phyloP scores from a whole-genome alignment of 2,113 vertebrate genomes.

The Jaculus jaculus region DNA sequence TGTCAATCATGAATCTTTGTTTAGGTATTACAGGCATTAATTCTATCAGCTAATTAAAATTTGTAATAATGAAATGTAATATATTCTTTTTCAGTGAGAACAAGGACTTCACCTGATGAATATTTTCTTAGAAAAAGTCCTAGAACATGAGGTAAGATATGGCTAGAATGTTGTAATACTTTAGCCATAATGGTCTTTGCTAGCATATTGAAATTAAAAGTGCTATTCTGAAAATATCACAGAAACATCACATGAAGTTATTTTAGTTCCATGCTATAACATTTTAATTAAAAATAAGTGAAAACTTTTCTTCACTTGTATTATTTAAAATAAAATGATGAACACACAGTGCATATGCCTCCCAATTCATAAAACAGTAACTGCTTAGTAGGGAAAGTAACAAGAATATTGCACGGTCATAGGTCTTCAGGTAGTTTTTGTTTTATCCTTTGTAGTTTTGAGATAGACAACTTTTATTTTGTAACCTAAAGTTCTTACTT shows the following conservation, averaged over 20 bases:
- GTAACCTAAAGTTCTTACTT: background rate
- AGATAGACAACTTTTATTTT: background rate
- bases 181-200: background rate
- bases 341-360: background rate
- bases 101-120: background rate
- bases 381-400: background rate
- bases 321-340: background rate
- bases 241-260: background rate
- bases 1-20: constrained; percentile 49
- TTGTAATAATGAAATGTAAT: background rate
- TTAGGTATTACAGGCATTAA: constrained; percentile 36
- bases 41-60: constrained; percentile 61
- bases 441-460: background rate
- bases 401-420: background rate
- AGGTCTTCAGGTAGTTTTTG: background rate
- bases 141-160: background rate
- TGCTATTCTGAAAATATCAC: background rate
- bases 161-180: background rate
- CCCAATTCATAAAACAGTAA: background rate
- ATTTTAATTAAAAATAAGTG: background rate
- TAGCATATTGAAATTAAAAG: background rate
- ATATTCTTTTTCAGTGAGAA: background rate
- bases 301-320: background rate
- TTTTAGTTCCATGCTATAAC: background rate
- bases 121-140: background rate